Conservation (phyloP, 2,113 vertebrate species). For the Capreolus pygargus region DNA sequence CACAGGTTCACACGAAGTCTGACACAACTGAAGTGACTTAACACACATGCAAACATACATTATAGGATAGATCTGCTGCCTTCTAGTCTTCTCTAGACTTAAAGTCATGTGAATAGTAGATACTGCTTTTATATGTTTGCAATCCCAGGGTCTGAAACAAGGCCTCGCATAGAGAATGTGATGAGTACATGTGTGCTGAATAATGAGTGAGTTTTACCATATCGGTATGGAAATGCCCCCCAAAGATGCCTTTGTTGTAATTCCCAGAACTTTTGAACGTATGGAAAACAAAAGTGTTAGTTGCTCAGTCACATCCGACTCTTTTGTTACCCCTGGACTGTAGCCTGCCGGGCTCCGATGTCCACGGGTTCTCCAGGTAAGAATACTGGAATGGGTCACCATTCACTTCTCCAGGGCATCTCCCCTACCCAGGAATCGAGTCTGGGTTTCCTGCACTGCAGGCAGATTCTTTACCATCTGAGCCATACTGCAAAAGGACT, state of each 20-base stretch:
- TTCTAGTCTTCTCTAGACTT: not conserved
- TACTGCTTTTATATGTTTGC: not conserved
- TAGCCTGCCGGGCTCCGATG: not conserved
- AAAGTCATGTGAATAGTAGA: not conserved
- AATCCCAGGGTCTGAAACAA: not conserved
- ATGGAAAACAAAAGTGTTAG: not conserved
- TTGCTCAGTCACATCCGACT: not conserved
- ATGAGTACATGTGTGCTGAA: not conserved
- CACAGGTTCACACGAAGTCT: not conserved
- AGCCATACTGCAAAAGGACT: not conserved
- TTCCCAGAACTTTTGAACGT: not conserved
- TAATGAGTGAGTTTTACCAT: not conserved
- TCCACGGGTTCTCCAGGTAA: not conserved
- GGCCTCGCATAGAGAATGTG: not conserved
- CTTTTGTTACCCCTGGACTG: not conserved
- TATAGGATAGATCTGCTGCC: not conserved
- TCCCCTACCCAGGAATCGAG: not conserved
- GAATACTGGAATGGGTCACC: not conserved
- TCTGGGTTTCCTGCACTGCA: not conserved
- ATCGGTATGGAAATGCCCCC: not conserved
- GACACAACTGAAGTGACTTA: not conserved
- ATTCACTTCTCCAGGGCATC: not conserved
- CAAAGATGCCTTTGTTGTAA: not conserved
- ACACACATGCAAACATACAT: not conserved
- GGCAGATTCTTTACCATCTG: not conserved